Evolutionary conservation across 2,888 invertebrate genomes (phyloP).

Genomic region (Sminthurides aquaticus): DNA sequence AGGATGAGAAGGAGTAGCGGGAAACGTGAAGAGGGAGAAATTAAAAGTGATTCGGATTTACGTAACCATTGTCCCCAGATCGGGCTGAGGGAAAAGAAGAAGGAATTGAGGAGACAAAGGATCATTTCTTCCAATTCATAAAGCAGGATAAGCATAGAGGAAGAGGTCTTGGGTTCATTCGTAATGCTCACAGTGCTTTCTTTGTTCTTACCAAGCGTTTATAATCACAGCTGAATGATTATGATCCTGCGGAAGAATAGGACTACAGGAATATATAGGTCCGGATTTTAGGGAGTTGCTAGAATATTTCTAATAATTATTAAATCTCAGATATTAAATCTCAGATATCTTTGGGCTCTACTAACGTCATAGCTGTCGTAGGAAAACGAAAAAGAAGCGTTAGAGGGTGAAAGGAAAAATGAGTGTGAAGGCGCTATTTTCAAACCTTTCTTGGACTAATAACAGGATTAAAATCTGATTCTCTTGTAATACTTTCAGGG

Average conservation of each 20-base stretch:
- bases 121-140: background rate
- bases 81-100: background rate
- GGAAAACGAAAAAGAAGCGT: too few species aligned
- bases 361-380: too few species aligned
- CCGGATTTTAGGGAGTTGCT: too few species aligned
- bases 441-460: too few species aligned
- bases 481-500: conserved; percentile 61
- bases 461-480: too few species aligned
- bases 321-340: too few species aligned
- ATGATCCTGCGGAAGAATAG: too few species aligned
- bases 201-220: background rate
- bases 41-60: background rate
- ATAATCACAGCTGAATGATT: background rate
- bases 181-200: background rate
- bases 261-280: too few species aligned
- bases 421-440: too few species aligned
- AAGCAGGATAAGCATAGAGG: background rate
- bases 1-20: background rate
- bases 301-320: too few species aligned
- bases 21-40: background rate
- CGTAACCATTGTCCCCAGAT: background rate
- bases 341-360: too few species aligned
- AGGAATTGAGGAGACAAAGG: background rate
- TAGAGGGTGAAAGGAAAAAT: too few species aligned
- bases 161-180: background rate